Conservation (phyloP, 2,113 vertebrate genomes). For the Upupa epops region DNA sequence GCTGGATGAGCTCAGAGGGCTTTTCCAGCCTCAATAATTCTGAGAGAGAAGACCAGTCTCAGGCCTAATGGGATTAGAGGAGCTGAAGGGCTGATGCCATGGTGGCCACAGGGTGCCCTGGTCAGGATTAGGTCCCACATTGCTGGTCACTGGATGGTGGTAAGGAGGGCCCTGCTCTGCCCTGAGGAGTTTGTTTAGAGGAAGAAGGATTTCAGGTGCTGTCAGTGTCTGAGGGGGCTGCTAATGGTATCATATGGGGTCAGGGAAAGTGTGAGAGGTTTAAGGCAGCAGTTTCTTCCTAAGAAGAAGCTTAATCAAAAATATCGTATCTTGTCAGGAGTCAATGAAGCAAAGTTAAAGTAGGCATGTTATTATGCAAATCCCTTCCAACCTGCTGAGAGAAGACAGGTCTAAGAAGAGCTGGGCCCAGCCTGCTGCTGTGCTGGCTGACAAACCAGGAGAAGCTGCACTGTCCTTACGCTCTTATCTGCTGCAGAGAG, state of each 20-base stretch:
- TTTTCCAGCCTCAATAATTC: too few species aligned
- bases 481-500: not conserved
- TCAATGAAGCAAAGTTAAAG: constrained; percentile 31
- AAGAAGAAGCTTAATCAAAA: constrained; percentile 49
- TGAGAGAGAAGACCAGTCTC: too few species aligned
- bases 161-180: not conserved
- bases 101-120: not conserved
- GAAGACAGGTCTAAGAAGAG: not conserved
- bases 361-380: constrained; percentile 20
- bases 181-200: not conserved
- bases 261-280: not conserved
- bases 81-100: not conserved
- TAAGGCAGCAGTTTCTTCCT: constrained; percentile 22
- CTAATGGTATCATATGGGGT: not conserved
- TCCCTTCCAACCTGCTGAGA: constrained; percentile 1
- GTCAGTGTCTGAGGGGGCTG: not conserved
- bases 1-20: too few species aligned
- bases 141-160: fast-evolving
- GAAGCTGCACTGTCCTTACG: not conserved
- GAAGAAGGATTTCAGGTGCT: not conserved
- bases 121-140: not conserved
- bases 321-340: constrained; percentile 24
- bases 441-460: not conserved
- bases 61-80: not conserved
- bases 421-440: not conserved